phyloP scores from a whole-genome alignment of 2,888 invertebrate genomes.

The Pristionchus fissidentatus region DNA sequence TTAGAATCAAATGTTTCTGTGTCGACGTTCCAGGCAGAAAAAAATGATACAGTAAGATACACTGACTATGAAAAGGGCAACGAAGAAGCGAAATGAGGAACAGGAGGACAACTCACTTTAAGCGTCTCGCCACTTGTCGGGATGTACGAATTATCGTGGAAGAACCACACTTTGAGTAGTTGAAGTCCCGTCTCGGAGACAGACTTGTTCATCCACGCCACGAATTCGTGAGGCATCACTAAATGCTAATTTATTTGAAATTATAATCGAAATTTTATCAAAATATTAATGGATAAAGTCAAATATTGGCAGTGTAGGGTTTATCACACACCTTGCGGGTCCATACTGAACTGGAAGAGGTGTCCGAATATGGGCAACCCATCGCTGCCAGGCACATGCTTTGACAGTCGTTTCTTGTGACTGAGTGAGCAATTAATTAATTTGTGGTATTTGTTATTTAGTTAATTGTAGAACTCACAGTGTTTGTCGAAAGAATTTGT shows the following conservation, averaged over 20 bases:
- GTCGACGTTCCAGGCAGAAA: no score
- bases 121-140: neutral
- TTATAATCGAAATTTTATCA: neutral
- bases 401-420: conserved; percentile 3
- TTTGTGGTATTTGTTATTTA: neutral
- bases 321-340: neutral
- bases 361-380: neutral
- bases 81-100: no score
- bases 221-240: neutral
- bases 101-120: no score
- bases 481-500: neutral
- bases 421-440: neutral
- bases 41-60: no score
- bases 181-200: neutral
- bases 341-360: neutral
- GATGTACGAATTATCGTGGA: neutral
- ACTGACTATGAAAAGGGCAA: no score
- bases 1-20: neutral
- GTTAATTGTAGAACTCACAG: neutral
- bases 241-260: neutral
- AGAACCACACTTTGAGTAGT: conserved; percentile 1
- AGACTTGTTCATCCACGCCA: neutral
- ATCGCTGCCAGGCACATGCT: neutral
- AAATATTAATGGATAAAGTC: neutral
- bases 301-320: no score